Evolutionary conservation across 1,140 invertebrate species (phyloP).

Genomic region (Zaprionus gabonicus): DNA sequence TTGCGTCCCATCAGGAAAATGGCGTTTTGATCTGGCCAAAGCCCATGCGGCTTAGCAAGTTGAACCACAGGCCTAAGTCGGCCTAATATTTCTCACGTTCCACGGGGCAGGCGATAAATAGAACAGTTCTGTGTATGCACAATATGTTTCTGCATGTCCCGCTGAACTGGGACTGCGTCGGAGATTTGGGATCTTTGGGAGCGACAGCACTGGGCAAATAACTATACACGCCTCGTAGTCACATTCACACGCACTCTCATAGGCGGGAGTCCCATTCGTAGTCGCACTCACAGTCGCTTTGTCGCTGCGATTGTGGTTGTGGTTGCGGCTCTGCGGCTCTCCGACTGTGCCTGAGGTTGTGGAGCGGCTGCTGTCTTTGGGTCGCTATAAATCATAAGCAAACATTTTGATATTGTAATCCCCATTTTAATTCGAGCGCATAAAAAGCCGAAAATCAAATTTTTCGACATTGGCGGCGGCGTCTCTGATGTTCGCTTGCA

Average conservation of each 20-base stretch:
- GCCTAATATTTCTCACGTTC: conserved; percentile 79
- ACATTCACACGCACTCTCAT: not conserved
- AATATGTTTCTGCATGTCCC: conserved; percentile 17
- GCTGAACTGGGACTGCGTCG: not conserved
- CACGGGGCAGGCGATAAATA: conserved; percentile 52
- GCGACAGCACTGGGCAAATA: conserved; percentile 39
- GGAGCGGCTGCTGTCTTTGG: conserved; percentile 59
- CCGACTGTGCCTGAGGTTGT: conserved; percentile 4
- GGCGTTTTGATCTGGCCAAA: conserved; percentile 67
- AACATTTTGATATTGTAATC: conserved; percentile 84
- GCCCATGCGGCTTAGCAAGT: conserved; percentile 59
- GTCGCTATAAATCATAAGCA: conserved; percentile 83
- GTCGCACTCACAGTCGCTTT: conserved; percentile 6
- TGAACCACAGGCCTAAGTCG: conserved; percentile 76
- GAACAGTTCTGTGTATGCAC: conserved; percentile 34
- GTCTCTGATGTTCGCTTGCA: conserved; percentile 74
- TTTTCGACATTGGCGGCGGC: conserved; percentile 82
- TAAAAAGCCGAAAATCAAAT: conserved; percentile 84
- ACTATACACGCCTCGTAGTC: conserved; percentile 27
- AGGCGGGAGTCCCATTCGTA: conserved; percentile 21
- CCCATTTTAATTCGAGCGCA: conserved; percentile 83
- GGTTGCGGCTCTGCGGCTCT: not conserved
- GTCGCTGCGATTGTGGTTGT: conserved; percentile 9
- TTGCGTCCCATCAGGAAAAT: conserved; percentile 47
- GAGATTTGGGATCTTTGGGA: conserved; percentile 30